These are phyloP conservation scores for Scaptodrosophila lebanonensis DNA, from an alignment of 1,140 invertebrate species.

Conservation along the genomic window DNA sequence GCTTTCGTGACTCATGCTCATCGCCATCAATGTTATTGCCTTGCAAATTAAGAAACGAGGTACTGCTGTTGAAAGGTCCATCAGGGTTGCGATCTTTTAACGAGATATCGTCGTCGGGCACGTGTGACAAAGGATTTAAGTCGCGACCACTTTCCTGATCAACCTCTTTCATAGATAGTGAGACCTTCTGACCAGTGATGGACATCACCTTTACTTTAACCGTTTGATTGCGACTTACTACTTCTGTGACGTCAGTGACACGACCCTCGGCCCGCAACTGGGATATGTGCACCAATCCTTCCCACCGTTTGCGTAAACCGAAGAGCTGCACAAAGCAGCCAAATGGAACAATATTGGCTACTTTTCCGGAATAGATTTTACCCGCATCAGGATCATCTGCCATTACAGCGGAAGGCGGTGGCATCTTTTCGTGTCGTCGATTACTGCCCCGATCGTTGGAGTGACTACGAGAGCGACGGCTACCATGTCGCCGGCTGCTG, in stretches of 20 bases:
- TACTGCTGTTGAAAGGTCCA: conserved; percentile 80
- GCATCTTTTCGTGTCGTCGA: conserved; percentile 47
- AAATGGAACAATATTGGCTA: conserved; percentile 97
- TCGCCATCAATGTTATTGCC: conserved; percentile 83
- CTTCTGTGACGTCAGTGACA: conserved; percentile 96
- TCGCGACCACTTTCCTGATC: conserved; percentile 96
- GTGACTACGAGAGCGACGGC: conserved; percentile 33
- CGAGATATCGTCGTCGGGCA: conserved; percentile 81
- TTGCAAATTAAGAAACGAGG: conserved; percentile 83
- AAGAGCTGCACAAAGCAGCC: conserved; percentile 98
- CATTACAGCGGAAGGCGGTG: conserved; percentile 72
- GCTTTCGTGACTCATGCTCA: conserved; percentile 86
- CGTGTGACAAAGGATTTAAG: conserved; percentile 90
- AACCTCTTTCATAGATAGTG: conserved; percentile 98
- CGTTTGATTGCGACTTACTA: conserved; percentile 92
- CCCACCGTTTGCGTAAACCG: conserved; percentile 90
- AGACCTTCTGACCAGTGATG: conserved; percentile 94
- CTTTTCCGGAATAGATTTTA: conserved; percentile 94
- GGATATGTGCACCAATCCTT: conserved; percentile 98
- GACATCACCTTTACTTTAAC: conserved; percentile 96
- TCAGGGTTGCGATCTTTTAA: conserved; percentile 90
- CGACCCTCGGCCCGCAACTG: conserved; percentile 94
- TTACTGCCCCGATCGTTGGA: conserved; percentile 49
- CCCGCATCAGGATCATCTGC: conserved; percentile 82
- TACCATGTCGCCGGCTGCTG: conserved; percentile 53